These are phyloP conservation scores for Ectemnius lituratus DNA, from an alignment of 2,888 invertebrate genomes.

Conservation along the genomic window DNA sequence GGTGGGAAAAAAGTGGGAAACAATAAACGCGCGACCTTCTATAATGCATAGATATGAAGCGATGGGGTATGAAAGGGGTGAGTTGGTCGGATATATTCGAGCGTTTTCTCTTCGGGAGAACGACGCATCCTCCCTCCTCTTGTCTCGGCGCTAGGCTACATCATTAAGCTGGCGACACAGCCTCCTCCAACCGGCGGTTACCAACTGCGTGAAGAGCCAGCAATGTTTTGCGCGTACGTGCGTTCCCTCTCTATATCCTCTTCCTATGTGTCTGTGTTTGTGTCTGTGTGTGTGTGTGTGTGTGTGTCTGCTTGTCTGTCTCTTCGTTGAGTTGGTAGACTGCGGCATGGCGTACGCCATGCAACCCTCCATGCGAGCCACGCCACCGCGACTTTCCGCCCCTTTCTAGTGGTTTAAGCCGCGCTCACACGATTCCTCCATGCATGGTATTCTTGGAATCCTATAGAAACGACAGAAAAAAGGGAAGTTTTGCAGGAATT, in stretches of 20 bases:
- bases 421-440: no score
- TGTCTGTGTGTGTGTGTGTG: not conserved
- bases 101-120: constrained; percentile 32
- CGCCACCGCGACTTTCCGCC: no score
- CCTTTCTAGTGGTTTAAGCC: no score
- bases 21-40: constrained; percentile 57
- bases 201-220: no score
- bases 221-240: no score
- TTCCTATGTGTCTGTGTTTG: not conserved
- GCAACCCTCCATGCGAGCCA: no score
- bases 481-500: no score
- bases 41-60: constrained; percentile 45
- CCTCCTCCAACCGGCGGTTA: no score
- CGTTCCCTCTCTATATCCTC: no score
- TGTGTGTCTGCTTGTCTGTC: not conserved
- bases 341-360: no score
- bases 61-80: constrained; percentile 35
- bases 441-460: no score
- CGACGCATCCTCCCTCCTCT: constrained; percentile 24
- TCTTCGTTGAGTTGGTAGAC: not conserved
- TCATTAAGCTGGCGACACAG: constrained; percentile 6
- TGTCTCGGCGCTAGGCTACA: constrained; percentile 28
- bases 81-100: constrained; percentile 48
- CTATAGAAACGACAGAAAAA: no score
- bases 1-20: constrained; percentile 48